Evolutionary conservation across 1,140 invertebrate species (phyloP).

Genomic region (Aphis gossypii): DNA sequence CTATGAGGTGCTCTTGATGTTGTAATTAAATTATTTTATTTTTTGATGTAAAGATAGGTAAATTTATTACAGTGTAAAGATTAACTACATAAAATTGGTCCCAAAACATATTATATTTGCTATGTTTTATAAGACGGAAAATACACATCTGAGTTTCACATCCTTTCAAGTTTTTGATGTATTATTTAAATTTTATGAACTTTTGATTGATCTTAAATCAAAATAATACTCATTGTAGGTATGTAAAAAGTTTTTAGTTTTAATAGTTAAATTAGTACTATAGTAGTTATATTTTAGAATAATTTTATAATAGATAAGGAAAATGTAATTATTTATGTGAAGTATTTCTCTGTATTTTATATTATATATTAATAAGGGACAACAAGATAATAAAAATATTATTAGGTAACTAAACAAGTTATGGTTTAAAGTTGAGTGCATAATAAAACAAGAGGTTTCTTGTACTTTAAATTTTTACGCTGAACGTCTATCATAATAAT

Average conservation of each 20-base stretch:
- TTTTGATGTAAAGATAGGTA: no score
- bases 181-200: background rate
- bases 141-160: no score
- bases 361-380: background rate
- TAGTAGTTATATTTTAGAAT: background rate
- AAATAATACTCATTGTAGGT: background rate
- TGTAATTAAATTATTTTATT: no score
- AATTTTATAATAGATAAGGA: background rate
- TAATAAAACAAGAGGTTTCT: background rate
- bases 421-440: background rate
- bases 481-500: background rate
- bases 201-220: background rate
- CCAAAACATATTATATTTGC: background rate
- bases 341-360: background rate
- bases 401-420: background rate
- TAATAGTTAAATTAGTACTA: background rate
- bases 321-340: background rate
- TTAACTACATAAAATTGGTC: background rate
- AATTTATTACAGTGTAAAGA: no score
- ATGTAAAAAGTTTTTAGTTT: background rate
- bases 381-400: no score
- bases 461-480: background rate
- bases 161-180: background rate
- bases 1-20: no score
- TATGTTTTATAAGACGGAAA: background rate